Conservation (phyloP, 1,140 invertebrate genomes). For the Eumeta japonica region DNA sequence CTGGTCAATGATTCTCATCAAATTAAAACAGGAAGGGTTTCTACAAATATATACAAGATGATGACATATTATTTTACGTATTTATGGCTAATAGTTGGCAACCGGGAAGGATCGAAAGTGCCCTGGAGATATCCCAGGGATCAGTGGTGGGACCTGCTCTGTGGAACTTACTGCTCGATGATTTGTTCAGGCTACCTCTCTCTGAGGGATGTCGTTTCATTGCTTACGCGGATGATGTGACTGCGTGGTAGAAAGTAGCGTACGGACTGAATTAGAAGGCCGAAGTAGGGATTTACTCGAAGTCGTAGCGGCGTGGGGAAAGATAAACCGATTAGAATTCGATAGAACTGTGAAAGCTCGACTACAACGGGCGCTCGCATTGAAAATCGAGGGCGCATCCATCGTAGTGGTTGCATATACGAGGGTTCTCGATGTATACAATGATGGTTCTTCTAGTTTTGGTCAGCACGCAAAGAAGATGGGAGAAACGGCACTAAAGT, state of each 20-base stretch:
- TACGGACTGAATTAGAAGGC: constrained; percentile 16
- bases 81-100: constrained; percentile 12
- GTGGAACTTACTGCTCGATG: constrained; percentile 47
- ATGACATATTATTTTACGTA: constrained; percentile 28
- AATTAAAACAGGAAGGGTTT: constrained; percentile 13
- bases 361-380: constrained; percentile 13
- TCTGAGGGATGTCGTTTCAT: constrained; percentile 11
- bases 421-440: constrained; percentile 3
- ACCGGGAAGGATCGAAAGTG: constrained; percentile 7
- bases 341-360: constrained; percentile 15
- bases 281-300: constrained; percentile 4
- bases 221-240: constrained; percentile 40
- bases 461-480: constrained; percentile 4
- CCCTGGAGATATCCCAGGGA: constrained; percentile 47
- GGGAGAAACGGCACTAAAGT: constrained; percentile 6
- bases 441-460: constrained; percentile 5
- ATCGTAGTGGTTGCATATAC: constrained; percentile 3
- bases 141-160: constrained; percentile 40
- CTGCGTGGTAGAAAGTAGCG: constrained; percentile 21
- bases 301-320: constrained; percentile 17
- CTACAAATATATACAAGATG: constrained; percentile 19
- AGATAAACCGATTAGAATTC: constrained; percentile 11
- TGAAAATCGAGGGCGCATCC: constrained; percentile 7
- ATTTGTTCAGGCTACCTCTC: constrained; percentile 20
- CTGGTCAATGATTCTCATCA: constrained; percentile 30